These are phyloP conservation scores for Epinephelus fuscoguttatus DNA, from an alignment of 2,113 vertebrate species.

Conservation along the genomic window DNA sequence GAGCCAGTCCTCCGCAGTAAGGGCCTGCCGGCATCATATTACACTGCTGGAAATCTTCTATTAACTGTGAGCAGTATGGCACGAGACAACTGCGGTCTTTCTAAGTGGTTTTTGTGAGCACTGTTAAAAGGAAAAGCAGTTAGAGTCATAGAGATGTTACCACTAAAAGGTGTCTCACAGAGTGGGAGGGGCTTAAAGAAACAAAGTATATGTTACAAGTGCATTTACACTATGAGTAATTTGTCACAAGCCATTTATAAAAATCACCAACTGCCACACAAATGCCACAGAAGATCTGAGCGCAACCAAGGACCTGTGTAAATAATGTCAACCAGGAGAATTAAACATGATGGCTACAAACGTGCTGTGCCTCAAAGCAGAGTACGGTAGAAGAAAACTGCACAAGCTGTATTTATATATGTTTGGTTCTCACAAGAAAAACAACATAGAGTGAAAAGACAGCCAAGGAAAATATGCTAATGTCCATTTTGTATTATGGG, in stretches of 20 bases:
- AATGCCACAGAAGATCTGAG: constrained; percentile 39
- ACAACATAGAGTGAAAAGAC: not conserved
- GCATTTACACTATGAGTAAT: constrained; percentile 14
- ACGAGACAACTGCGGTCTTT: constrained; percentile 37
- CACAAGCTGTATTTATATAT: not conserved
- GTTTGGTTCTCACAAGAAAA: not conserved
- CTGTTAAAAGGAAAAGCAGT: constrained; percentile 27
- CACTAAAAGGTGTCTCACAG: constrained; percentile 8
- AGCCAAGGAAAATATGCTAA: not conserved
- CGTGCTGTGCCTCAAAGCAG: constrained; percentile 18
- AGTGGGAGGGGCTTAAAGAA: constrained; percentile 7
- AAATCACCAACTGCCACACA: constrained; percentile 38
- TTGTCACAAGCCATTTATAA: constrained; percentile 34
- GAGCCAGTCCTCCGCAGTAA: constrained; percentile 46
- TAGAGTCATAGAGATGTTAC: not conserved
- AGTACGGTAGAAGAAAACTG: not conserved
- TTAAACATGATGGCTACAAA: constrained; percentile 32
- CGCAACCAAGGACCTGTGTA: not conserved
- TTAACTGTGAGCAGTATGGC: constrained; percentile 55
- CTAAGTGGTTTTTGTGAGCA: constrained; percentile 48
- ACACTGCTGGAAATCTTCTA: constrained; percentile 66
- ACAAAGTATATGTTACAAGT: constrained; percentile 9
- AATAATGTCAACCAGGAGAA: constrained; percentile 10
- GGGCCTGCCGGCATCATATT: constrained; percentile 57
- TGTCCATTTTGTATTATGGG: not conserved